Evolutionary conservation across 92 coral and sea anemone species (phyloP).

Genomic region (Porites divaricata): DNA sequence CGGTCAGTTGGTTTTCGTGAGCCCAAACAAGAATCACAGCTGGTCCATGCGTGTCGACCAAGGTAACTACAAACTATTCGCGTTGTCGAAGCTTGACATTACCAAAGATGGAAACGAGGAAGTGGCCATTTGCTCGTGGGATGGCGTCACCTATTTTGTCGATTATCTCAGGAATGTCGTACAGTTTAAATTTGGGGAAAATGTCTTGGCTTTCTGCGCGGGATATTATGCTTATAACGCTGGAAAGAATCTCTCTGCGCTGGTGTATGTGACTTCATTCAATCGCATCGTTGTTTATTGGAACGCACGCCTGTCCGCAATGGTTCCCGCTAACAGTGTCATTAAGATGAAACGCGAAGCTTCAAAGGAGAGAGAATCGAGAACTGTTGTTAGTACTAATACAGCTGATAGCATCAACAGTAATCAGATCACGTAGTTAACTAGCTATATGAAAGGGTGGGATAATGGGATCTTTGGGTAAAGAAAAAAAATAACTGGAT

Average conservation of each 20-base stretch:
- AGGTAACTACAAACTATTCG: constrained; percentile 65
- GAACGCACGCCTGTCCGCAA: constrained; percentile 66
- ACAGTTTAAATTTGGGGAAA: constrained; percentile 82
- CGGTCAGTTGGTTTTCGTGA: constrained; percentile 73
- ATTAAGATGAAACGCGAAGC: constrained; percentile 36
- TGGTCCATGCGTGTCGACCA: constrained; percentile 84
- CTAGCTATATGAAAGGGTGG: too few relatives aligned
- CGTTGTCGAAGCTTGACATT: constrained; percentile 88
- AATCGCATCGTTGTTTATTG: constrained; percentile 84
- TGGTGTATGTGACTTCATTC: constrained; percentile 90
- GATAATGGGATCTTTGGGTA: too few relatives aligned
- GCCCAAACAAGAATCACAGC: constrained; percentile 62
- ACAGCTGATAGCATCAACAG: background rate
- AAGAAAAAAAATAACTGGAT: too few relatives aligned
- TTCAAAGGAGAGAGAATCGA: background rate
- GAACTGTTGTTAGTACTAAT: background rate
- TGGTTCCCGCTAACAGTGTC: constrained; percentile 65
- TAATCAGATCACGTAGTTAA: background rate
- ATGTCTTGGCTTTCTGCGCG: constrained; percentile 87
- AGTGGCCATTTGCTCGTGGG: constrained; percentile 82
- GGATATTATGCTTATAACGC: constrained; percentile 73
- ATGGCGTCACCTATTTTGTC: constrained; percentile 85
- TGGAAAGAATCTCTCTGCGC: constrained; percentile 77
- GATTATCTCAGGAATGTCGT: constrained; percentile 87
- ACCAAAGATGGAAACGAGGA: constrained; percentile 89